Evolutionary conservation across 2,113 vertebrate genomes (phyloP).

Genomic region (Pseudonaja textilis): DNA sequence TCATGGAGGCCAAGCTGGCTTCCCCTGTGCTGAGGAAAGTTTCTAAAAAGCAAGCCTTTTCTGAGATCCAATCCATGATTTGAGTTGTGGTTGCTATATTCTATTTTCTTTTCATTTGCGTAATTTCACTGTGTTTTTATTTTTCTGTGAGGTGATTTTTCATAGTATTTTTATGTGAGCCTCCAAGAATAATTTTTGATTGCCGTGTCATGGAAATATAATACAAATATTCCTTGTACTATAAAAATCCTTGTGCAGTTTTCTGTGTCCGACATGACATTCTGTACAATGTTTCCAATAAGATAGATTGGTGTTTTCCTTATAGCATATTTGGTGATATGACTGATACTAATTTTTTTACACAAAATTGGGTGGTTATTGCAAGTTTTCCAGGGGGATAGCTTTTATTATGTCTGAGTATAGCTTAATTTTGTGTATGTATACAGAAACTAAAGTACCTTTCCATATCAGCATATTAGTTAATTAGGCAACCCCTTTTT

Average conservation of each 20-base stretch:
- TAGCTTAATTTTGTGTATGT: neutral
- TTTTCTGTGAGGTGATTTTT: neutral
- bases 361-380: neutral
- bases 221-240: neutral
- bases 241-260: neutral
- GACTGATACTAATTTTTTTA: neutral
- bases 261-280: neutral
- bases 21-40: neutral
- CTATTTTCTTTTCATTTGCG: neutral
- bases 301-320: neutral
- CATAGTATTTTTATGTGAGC: neutral
- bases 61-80: neutral
- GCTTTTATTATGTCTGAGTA: neutral
- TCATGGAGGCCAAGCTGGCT: neutral
- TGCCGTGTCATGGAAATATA: neutral
- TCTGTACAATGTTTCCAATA: neutral
- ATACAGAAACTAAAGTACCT: neutral
- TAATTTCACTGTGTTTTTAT: neutral
- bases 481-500: neutral
- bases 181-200: neutral
- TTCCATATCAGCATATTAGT: neutral
- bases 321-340: neutral
- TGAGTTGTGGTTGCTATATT: neutral
- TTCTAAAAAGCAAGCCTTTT: neutral
- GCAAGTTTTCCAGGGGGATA: neutral